Percentiles rank a stretch among this genome's conserved stretches.
These are phyloP conservation scores for Cataglyphis rosenhaueri DNA, from an alignment of 2,888 invertebrate genomes.

Conservation along the genomic window DNA sequence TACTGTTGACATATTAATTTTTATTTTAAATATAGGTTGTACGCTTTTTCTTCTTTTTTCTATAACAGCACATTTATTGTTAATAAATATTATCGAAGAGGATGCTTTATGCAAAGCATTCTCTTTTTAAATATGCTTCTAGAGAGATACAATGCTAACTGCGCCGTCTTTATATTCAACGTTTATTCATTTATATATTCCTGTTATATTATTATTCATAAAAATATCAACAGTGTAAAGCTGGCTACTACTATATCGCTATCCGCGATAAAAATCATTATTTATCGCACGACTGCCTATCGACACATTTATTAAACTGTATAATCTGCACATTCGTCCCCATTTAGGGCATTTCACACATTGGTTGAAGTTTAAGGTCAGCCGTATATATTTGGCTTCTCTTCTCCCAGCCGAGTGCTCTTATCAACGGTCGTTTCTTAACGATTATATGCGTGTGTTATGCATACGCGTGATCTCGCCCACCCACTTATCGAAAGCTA, in stretches of 20 bases:
- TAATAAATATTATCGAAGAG: neutral
- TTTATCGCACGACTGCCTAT: neutral
- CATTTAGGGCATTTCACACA: constrained; percentile 6
- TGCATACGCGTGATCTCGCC: constrained; percentile 24
- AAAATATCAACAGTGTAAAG: neutral
- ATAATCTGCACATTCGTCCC: neutral
- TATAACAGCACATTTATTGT: neutral
- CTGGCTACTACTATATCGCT: neutral
- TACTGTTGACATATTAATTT: neutral
- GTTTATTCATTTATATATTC: neutral
- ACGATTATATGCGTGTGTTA: constrained; percentile 46
- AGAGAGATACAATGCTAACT: neutral
- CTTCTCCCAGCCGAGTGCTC: constrained; percentile 56
- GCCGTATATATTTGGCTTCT: constrained; percentile 49
- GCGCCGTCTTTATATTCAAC: neutral
- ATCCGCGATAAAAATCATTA: neutral
- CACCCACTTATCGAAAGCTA: constrained; percentile 24
- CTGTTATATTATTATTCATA: neutral
- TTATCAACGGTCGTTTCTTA: constrained; percentile 64
- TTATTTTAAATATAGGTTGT: constrained; percentile 4
- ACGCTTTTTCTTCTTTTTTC: neutral
- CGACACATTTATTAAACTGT: neutral
- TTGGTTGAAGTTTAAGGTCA: constrained; percentile 75
- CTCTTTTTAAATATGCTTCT: neutral
- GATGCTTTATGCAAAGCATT: neutral